Conservation (phyloP, 1,140 invertebrate species). For the Penaeus chinensis region DNA sequence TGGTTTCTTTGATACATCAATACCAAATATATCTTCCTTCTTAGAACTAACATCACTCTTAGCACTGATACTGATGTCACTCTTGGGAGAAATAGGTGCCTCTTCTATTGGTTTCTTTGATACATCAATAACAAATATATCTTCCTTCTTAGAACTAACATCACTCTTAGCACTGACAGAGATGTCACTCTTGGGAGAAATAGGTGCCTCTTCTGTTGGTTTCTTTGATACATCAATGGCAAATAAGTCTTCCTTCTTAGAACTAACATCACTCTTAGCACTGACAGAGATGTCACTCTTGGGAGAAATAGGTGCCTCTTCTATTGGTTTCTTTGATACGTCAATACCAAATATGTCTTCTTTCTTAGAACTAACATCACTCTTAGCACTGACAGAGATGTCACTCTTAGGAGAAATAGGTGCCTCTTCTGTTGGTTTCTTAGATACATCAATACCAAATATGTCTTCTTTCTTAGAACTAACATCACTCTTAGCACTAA, state of each 20-base stretch:
- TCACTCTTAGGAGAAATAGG: background rate
- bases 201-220: background rate
- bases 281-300: constrained; percentile 35
- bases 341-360: background rate
- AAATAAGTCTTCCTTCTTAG: background rate
- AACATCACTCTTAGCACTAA: background rate
- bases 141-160: background rate
- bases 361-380: constrained; percentile 9
- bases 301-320: background rate
- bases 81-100: background rate
- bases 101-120: constrained; percentile 1
- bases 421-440: background rate
- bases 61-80: background rate
- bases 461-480: constrained; percentile 6
- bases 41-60: background rate
- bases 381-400: constrained; percentile 29
- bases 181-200: background rate
- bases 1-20: background rate
- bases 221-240: background rate
- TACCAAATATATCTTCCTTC: constrained; percentile 1
- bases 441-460: background rate
- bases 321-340: constrained; percentile 6
- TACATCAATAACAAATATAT: background rate
- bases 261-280: constrained; percentile 35
- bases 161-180: background rate